Conservation (phyloP, 2,888 invertebrate genomes). For the Callimorpha dominula region DNA sequence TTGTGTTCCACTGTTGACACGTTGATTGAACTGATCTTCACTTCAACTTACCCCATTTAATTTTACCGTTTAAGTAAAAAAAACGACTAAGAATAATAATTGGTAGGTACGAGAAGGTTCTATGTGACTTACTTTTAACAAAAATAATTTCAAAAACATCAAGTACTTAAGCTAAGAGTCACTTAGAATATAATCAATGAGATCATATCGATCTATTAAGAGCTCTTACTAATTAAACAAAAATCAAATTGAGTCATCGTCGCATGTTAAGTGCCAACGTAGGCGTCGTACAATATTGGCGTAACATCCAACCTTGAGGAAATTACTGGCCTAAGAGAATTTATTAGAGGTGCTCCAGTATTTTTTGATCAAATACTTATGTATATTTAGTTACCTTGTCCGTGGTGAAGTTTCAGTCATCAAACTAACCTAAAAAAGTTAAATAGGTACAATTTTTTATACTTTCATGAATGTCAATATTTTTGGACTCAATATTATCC, state of each 20-base stretch:
- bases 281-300: neutral
- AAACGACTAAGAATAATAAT: neutral
- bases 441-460: neutral
- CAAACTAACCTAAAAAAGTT: constrained; percentile 4
- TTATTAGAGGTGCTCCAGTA: neutral
- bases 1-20: no score
- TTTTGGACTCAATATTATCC: constrained; percentile 30
- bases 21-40: no score
- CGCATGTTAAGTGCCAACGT: neutral
- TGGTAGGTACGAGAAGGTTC: neutral
- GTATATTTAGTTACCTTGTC: neutral
- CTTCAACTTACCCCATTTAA: no score
- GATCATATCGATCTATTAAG: neutral
- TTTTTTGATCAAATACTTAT: neutral
- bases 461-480: constrained; percentile 22
- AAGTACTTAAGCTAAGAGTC: neutral
- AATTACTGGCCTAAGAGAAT: neutral
- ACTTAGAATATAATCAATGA: neutral
- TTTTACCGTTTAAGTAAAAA: no score
- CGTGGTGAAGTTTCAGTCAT: neutral
- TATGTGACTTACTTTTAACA: no score
- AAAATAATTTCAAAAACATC: neutral
- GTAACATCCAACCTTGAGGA: neutral
- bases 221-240: constrained; percentile 1
- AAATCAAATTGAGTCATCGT: neutral